Percentiles rank a stretch among this genome's conserved stretches.
Conservation (phyloP, 2,113 vertebrate species). For the Collichthys lucidus region DNA sequence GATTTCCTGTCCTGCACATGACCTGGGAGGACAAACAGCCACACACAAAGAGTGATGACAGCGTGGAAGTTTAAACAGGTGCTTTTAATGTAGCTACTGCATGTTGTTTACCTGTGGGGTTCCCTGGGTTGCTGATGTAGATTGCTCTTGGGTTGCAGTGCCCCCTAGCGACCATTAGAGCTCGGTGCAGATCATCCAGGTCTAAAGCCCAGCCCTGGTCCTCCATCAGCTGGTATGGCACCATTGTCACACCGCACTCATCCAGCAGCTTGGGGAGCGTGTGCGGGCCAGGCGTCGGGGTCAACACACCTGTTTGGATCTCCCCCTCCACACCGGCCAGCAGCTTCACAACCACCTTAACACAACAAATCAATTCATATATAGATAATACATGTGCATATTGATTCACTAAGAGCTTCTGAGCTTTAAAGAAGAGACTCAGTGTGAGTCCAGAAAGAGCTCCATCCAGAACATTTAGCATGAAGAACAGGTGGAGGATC, state of each 20-base stretch:
- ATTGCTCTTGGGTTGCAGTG: slow-evolving; percentile 75
- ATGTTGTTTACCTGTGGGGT: slow-evolving; percentile 77
- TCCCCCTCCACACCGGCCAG: slow-evolving; percentile 59
- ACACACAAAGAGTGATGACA: not conserved
- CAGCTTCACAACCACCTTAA: slow-evolving; percentile 69
- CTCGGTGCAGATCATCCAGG: slow-evolving; percentile 58
- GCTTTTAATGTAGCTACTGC: not conserved
- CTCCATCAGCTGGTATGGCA: slow-evolving; percentile 75
- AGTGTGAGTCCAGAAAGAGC: no score
- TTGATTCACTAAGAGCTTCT: no score
- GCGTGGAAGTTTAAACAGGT: not conserved
- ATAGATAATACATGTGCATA: no score
- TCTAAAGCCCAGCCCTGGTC: slow-evolving; percentile 75
- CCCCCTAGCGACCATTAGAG: slow-evolving; percentile 43
- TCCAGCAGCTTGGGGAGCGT: slow-evolving; percentile 65
- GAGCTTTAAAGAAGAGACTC: no score
- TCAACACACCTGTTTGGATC: slow-evolving; percentile 70
- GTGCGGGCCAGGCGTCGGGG: slow-evolving; percentile 71
- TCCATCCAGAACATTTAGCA: no score
- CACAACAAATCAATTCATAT: no score
- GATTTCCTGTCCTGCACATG: slow-evolving; percentile 84
- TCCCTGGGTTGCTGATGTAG: slow-evolving; percentile 83
- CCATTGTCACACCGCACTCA: slow-evolving; percentile 3
- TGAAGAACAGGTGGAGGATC: no score
- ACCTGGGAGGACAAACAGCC: slow-evolving; percentile 34